Evolutionary conservation across 2,113 vertebrate genomes (phyloP), one percentile per base, ranked within the genome.

Genomic region (Anoura caudifer): DNA sequence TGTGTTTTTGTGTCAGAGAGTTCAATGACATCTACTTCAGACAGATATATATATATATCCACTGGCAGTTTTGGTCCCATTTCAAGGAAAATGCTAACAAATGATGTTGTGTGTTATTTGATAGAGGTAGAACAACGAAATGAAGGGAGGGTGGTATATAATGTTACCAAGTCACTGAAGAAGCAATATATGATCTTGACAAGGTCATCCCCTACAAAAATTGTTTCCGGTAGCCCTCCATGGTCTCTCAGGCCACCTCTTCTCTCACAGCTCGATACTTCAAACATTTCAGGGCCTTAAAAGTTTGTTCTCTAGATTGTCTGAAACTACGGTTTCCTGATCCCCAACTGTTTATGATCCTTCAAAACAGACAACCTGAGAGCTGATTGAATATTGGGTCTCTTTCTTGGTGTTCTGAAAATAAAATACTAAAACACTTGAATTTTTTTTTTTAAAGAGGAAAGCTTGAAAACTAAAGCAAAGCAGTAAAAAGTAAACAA

Each of bases 101-200:
- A 36, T 84, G 61, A 70, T 87, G 47, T 86, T 94, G 3, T 85
- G 33, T 86, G 24, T 16, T 59, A 69, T 79, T 82, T 45, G 82
- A n/a, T 59, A 70, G 38, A 26, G 28, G 3, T 43, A 50, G 43
- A 82, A 41, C 1, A 92, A 85, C 56, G 0, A 33, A 12, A 33
- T 31, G n/a, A 90, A 79, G 3, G 11, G 75, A 63, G 12, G 11
- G 7, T 38, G 16, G 20, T 54, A 36, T 9, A 7, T 20, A 70
- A 63, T 7, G 16, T 2, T 31, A 36, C 61, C 45, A 82, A 73
- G 28, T 28, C 38, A 47, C 59, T 16, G 22, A 82, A 59, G 33
- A 72, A 90, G 47, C 12, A 72, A 28, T 33, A 1, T 0, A 5
- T 14, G 13, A 56, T 65, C 12, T 70, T 43, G 1, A 45, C 9